Conservation (phyloP, 2,113 vertebrate genomes). For the Mesoclemmys tuberculata region DNA sequence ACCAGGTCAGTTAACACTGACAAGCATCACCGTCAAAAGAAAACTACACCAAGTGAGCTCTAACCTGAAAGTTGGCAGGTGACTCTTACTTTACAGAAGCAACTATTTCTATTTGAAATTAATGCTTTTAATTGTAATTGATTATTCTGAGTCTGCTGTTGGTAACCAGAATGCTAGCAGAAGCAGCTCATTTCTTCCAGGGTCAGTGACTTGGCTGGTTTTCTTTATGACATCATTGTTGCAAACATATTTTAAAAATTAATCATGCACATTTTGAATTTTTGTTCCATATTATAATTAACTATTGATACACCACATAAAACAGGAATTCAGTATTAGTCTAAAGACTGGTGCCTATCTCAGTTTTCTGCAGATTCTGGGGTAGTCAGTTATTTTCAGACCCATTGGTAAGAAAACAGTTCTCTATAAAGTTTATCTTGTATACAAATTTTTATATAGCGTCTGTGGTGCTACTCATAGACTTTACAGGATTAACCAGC, state of each 20-base stretch:
- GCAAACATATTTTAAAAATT: background rate
- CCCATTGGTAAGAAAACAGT: background rate
- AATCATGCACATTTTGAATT: background rate
- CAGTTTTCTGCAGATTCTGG: background rate
- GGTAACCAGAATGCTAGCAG: background rate
- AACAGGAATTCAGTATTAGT: background rate
- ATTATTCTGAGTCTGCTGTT: background rate
- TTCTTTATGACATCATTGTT: background rate
- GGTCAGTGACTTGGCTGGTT: background rate
- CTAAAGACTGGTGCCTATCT: background rate
- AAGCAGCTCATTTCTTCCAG: background rate
- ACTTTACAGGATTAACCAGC: background rate
- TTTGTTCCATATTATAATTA: background rate
- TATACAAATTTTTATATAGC: background rate
- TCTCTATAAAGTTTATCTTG: background rate
- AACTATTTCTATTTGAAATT: background rate
- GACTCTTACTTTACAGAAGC: background rate
- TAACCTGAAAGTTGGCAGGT: too few species aligned
- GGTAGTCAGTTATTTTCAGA: background rate
- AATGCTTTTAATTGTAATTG: background rate
- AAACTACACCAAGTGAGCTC: too few species aligned
- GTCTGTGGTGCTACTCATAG: background rate
- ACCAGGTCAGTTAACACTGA: too few species aligned
- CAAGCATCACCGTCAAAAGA: too few species aligned
- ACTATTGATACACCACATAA: background rate